phyloP scores from a whole-genome alignment of 2,888 invertebrate genomes.

The Thymelicus lineola region DNA sequence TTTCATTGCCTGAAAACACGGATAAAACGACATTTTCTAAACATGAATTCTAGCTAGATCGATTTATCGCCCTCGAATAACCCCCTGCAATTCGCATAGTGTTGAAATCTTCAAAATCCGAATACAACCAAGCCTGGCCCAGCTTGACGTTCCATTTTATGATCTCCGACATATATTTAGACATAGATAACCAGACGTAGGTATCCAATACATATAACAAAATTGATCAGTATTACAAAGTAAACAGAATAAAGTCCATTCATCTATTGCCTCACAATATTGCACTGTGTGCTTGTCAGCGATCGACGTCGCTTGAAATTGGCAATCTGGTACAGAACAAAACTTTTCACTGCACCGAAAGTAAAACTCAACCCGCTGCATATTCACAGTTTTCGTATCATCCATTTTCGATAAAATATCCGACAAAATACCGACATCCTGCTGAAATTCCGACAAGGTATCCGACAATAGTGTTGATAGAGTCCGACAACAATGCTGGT shows the following conservation, averaged over 20 bases:
- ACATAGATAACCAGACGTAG: no score
- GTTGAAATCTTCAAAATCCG: no score
- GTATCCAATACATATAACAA: background rate
- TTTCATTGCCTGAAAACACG: no score
- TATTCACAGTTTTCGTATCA: conserved; percentile 40
- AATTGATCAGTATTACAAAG: background rate
- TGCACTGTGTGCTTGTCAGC: conserved; percentile 31
- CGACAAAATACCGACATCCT: background rate
- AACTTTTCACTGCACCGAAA: conserved; percentile 29
- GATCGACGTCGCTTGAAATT: conserved; percentile 37
- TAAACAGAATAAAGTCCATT: background rate
- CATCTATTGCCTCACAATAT: conserved; percentile 14
- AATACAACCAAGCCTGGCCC: no score
- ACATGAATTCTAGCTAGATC: no score
- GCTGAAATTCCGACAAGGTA: background rate
- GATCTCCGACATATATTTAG: no score
- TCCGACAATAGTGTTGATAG: background rate
- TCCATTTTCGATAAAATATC: conserved; percentile 15
- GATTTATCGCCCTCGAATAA: no score
- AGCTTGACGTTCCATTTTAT: no score
- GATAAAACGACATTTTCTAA: no score
- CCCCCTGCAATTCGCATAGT: no score
- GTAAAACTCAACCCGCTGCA: conserved; percentile 29
- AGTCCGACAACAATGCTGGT: background rate
- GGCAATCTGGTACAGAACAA: conserved; percentile 31